Evolutionary conservation across 2,113 vertebrate genomes (phyloP), one percentile per base, ranked within the genome.

Genomic region (Cinclus cinclus): DNA sequence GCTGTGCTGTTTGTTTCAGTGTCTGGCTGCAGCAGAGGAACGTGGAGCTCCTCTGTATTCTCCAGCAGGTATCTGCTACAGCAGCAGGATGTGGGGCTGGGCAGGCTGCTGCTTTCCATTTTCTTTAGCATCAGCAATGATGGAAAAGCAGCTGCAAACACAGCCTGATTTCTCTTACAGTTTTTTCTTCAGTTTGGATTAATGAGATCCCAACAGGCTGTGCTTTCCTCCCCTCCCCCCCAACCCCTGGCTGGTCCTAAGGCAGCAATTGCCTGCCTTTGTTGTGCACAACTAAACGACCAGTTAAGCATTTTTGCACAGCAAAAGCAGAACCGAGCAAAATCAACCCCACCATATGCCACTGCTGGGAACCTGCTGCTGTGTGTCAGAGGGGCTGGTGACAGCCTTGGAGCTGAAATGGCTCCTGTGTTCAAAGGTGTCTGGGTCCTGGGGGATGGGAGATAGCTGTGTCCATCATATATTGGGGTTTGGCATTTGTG

Each of bases 11-110:
- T 52, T 18, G 16, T 53, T 41, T 35, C 46, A 3, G 28, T 1
- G n/a, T 14, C 65, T 28, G 3, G 47, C 71, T 49, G 86, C 4
- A 28, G 81, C 56, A 77, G 46, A 18, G 58, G 15, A 28, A 11
- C 0, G 0, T 20, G 37, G 4, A 23, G 28, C 13, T 27, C 23
- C 5, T 0, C 4, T 0, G 14, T 7, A 0, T 14, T 15, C 6
- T 10, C 13, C 6, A 27, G 2, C 18, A 5, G 53, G 50, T 14
- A 6, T 2, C 31, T 82, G 69, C 58, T 12, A 0, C 8, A 1
- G 50, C 3, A 11, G 46, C 18, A 6, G 56, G 3, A 8, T 2
- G 2, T 11, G 60, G 11, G 16, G 30, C 83, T 76, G 44, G 11
- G 12, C 52, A 27, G 64, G 42, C 60, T 30, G 47, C 65, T 46